Evolutionary conservation across 2,888 invertebrate species (phyloP), one percentile per base, ranked within the genome.

Genomic region (Hyposoter didymator): DNA sequence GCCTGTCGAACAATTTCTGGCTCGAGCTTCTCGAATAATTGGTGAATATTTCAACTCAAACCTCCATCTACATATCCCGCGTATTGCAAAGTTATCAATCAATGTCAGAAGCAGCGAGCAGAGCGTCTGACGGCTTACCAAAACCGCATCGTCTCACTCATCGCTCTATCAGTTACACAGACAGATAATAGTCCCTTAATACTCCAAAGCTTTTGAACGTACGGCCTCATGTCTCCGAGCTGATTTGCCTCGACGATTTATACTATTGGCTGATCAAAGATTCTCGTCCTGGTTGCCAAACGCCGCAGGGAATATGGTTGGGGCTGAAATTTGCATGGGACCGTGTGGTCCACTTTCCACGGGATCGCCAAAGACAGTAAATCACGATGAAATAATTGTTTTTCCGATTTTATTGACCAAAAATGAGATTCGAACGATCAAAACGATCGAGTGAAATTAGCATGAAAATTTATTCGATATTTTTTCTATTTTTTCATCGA

Each of bases 91-190:
- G 87, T 88, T 88, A 91, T 91, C 90, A 89, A 91, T 91, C 90
- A 91, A 90, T 84, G 90, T 91, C 91, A 90, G 82, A 81, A 83
- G 73, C 91, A 90, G 88, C 85, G 76, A 86, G 83, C 82, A 84
- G 82, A 78, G 52, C 78, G 69, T 70, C 80, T 32, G 62, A 28
- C 62, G 39, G 49, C 14, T 45, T 66, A 76, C 67, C 80, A 45
- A 81, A 83, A 83, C 73, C 81, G 55, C 82, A 72, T 45, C 49
- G 47, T 82, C 73, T 78, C 76, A 52, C 62, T 62, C 78, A 22
- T 64, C 59, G 64, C 52, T 73, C 84, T 55, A 73, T 80, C 55
- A 76, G 59, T 32, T 52, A 47, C 52, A 59, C 81, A 70, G 49
- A 32, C 28, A 64, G 52, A 45, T 49, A 62, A 52, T 86, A 64